Evolutionary conservation across 2,797 vertebrate species (phyloP).

Genomic region (Pseudocheirus occidentalis): DNA sequence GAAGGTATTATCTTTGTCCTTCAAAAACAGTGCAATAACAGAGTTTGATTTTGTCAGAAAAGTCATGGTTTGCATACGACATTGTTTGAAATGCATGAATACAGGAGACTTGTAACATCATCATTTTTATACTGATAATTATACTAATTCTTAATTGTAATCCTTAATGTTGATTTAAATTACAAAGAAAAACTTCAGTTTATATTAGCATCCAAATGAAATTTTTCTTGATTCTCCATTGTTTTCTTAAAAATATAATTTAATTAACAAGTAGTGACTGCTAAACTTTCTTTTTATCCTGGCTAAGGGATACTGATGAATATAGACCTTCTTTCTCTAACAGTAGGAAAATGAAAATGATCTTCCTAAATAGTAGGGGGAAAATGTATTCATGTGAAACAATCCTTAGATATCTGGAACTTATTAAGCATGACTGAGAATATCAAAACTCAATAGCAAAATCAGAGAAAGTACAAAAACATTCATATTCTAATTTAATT

Average conservation of each 20-base stretch:
- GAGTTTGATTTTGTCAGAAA: background rate
- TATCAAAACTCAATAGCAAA: background rate
- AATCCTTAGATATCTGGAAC: background rate
- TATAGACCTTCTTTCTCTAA: background rate
- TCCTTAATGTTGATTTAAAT: background rate
- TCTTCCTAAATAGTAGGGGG: background rate
- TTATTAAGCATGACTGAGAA: background rate
- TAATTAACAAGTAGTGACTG: background rate
- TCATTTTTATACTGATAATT: background rate
- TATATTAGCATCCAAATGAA: background rate
- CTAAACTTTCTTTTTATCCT: slow-evolving; percentile 29
- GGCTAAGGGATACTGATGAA: background rate
- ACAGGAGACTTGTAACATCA: background rate
- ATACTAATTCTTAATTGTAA: too few relatives aligned
- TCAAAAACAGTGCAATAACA: background rate
- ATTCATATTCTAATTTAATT: slow-evolving; percentile 1
- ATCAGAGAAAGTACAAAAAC: slow-evolving; percentile 6
- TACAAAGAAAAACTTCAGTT: background rate
- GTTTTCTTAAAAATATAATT: background rate
- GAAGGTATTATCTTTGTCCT: background rate
- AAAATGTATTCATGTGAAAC: background rate
- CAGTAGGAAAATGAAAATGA: background rate
- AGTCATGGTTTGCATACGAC: background rate
- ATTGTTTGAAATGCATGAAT: background rate
- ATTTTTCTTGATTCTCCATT: background rate